Evolutionary conservation across 2,888 invertebrate genomes (phyloP).

Genomic region (Chirona hameri): DNA sequence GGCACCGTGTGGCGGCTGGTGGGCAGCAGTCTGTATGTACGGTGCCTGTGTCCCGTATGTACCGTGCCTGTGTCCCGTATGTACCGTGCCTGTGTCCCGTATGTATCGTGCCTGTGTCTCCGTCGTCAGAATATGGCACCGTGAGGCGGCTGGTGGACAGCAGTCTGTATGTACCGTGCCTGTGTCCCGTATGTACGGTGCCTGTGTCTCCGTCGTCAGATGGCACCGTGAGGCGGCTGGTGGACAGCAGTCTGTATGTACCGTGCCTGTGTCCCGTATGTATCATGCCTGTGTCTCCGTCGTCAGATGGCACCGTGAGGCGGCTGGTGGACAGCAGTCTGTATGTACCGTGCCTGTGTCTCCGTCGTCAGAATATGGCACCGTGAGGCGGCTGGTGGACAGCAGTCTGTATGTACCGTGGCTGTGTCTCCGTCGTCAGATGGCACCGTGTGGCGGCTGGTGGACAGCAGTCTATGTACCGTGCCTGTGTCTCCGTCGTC

Average conservation of each 20-base stretch:
- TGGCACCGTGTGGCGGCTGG: constrained; percentile 34
- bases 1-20: constrained; percentile 35
- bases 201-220: constrained; percentile 33
- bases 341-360: not conserved
- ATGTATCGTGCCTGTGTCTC: not conserved
- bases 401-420: constrained; percentile 41
- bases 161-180: constrained; percentile 40
- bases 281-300: not conserved
- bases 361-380: constrained; percentile 35
- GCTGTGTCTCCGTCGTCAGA: constrained; percentile 33
- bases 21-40: constrained; percentile 45
- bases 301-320: constrained; percentile 37
- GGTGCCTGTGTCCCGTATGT: no score
- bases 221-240: constrained; percentile 34
- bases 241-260: constrained; percentile 45
- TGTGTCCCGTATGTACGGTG: not conserved
- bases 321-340: constrained; percentile 44
- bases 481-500: constrained; percentile 9
- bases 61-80: not conserved
- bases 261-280: no score
- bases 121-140: constrained; percentile 36
- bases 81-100: no score
- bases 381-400: constrained; percentile 41
- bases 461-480: constrained; percentile 44
- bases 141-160: constrained; percentile 43